phyloP scores from a whole-genome alignment of 2,888 invertebrate species.

The Meghimatium bilineatum region DNA sequence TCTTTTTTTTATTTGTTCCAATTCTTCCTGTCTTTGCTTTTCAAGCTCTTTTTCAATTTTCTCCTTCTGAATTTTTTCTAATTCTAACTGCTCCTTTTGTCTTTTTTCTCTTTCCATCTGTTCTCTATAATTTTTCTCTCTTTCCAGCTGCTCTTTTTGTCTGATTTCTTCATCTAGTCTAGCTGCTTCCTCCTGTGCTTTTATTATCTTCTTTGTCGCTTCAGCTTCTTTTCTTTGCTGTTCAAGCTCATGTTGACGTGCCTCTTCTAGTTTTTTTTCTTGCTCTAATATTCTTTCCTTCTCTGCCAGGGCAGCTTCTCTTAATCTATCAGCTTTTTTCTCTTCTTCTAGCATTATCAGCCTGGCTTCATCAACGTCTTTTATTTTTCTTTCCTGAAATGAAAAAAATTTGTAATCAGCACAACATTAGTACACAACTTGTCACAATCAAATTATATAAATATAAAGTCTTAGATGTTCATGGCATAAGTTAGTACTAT shows the following conservation, averaged over 20 bases:
- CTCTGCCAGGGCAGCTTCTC: constrained; percentile 40
- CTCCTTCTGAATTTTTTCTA: constrained; percentile 53
- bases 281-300: constrained; percentile 55
- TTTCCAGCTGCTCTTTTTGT: constrained; percentile 52
- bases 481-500: too few relatives aligned
- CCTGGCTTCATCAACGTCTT: constrained; percentile 9
- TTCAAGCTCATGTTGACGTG: constrained; percentile 37
- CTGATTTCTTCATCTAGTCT: constrained; percentile 18
- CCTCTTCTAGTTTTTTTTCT: constrained; percentile 55
- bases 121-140: constrained; percentile 42
- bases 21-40: constrained; percentile 23
- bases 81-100: constrained; percentile 15
- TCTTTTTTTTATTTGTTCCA: constrained; percentile 36
- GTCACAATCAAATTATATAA: neutral
- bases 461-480: neutral
- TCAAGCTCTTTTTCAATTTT: constrained; percentile 56
- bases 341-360: constrained; percentile 24
- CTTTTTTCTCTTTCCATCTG: constrained; percentile 21
- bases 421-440: neutral
- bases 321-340: neutral
- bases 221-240: constrained; percentile 49
- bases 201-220: constrained; percentile 54
- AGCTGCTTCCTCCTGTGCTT: constrained; percentile 52
- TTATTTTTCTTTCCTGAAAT: constrained; percentile 11
- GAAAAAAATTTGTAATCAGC: neutral